Evolutionary conservation across 2,888 invertebrate species (phyloP), one percentile per base, ranked within the genome.

Genomic region (Calliscelio sp.): DNA sequence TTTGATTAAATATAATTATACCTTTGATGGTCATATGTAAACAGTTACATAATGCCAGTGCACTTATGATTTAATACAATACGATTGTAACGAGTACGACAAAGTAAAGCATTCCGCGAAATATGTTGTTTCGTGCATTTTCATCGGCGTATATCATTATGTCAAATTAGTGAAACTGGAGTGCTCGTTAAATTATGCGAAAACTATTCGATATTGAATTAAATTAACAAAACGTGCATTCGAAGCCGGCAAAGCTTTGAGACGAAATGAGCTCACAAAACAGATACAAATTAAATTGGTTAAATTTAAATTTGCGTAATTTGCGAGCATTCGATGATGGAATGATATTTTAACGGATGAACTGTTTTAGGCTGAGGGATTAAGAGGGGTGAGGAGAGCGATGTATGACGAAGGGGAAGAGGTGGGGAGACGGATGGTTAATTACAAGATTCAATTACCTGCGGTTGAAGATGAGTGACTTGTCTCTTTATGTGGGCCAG

Each of bases 401-500:
- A n/a, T 25, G 25, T 8, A 14, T 18, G 16, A 1, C 20, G 32
- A 14, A 18, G 3, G 5, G 11, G n/a, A n/a, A n/a, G n/a, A n/a
- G n/a, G n/a, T n/a, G n/a, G n/a, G n/a, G n/a, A n/a, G n/a, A n/a
- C n/a, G n/a, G 49, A 10, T 11, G 32, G 28, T 73, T 83, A 59
- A 71, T 77, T 77, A 71, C 61, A 71, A 71, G 71, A 49, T 63
- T 46, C 65, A 81, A 83, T 86, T 89, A 92, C 92, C 90, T 87
- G 90, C 53, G 93, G 91, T 78, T 95, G 95, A 91, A 95, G 93
- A 90, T 95, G 96, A 94, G 95, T 96, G 94, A 97, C 96, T 95
- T 96, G 96, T 94, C 96, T 95, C 94, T 96, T 95, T 94, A 97
- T 96, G 94, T 97, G 97, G 78, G 97, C 97, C 91, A 97, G 94